Percentiles rank a stretch among this genome's conserved stretches.
Conservation (phyloP, 2,797 vertebrate species). For the Melopsittacus undulatus region DNA sequence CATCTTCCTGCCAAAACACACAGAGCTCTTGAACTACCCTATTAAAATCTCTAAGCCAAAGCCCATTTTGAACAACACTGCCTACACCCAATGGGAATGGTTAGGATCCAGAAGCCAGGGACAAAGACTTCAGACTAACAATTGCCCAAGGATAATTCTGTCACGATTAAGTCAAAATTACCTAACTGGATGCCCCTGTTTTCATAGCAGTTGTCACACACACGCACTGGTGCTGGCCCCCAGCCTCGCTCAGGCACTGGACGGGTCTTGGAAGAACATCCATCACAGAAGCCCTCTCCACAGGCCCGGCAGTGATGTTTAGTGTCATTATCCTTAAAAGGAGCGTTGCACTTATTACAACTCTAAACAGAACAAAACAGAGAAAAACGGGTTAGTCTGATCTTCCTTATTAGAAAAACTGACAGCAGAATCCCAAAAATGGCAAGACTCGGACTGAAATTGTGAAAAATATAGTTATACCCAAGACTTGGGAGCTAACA, state of each 20-base stretch:
- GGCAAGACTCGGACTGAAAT: not conserved
- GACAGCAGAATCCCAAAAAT: not conserved
- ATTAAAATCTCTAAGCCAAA: not conserved
- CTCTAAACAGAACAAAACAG: conserved; percentile 78
- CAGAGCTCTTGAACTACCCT: not conserved
- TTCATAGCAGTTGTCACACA: conserved; percentile 92
- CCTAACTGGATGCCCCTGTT: conserved; percentile 79
- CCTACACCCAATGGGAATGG: not conserved
- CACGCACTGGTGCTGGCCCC: conserved; percentile 91
- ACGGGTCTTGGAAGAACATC: conserved; percentile 91
- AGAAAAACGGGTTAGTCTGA: conserved; percentile 1
- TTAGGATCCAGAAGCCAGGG: not conserved
- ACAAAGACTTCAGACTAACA: not conserved
- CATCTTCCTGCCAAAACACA: not conserved
- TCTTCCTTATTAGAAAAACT: not conserved
- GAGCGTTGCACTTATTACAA: conserved; percentile 88
- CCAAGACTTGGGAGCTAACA: not conserved
- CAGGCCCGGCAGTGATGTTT: conserved; percentile 98
- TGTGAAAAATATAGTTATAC: not conserved
- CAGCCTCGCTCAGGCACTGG: conserved; percentile 96
- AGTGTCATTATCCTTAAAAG: conserved; percentile 92
- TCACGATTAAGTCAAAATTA: conserved; percentile 58
- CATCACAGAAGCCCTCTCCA: conserved; percentile 95
- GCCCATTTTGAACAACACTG: not conserved
- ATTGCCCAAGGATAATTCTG: not conserved